Evolutionary conservation across 2,113 vertebrate species (phyloP).

Genomic region (Dromas ardeola): DNA sequence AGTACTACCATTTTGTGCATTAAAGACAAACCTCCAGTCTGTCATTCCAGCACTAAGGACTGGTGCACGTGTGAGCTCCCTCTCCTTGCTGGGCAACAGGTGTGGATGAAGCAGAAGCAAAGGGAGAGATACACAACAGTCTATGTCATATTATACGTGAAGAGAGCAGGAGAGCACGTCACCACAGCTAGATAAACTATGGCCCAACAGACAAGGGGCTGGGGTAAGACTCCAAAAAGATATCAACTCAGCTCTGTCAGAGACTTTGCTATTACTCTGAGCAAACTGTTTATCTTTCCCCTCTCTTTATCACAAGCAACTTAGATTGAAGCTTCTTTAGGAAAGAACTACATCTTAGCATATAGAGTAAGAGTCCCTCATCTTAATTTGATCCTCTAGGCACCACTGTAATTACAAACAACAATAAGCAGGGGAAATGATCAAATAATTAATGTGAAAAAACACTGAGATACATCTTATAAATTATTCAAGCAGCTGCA

Average conservation of each 20-base stretch:
- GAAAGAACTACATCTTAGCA: neutral
- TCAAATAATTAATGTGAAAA: slow-evolving; percentile 35
- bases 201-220: neutral
- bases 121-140: neutral
- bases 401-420: slow-evolving; percentile 14
- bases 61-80: neutral
- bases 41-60: neutral
- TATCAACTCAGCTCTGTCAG: neutral
- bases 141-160: fast-evolving
- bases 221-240: neutral
- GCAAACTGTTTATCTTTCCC: neutral
- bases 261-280: neutral
- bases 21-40: neutral
- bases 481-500: slow-evolving; percentile 4
- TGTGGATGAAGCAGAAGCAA: neutral
- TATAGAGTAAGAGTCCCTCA: neutral
- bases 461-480: neutral
- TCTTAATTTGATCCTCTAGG: slow-evolving; percentile 18
- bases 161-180: fast-evolving
- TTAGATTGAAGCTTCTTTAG: neutral
- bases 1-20: neutral
- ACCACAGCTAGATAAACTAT: neutral
- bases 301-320: neutral
- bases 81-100: neutral
- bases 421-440: slow-evolving; percentile 16